These are phyloP conservation scores for Drosophila atripex DNA, from an alignment of 2,888 invertebrate species.

Conservation along the genomic window DNA sequence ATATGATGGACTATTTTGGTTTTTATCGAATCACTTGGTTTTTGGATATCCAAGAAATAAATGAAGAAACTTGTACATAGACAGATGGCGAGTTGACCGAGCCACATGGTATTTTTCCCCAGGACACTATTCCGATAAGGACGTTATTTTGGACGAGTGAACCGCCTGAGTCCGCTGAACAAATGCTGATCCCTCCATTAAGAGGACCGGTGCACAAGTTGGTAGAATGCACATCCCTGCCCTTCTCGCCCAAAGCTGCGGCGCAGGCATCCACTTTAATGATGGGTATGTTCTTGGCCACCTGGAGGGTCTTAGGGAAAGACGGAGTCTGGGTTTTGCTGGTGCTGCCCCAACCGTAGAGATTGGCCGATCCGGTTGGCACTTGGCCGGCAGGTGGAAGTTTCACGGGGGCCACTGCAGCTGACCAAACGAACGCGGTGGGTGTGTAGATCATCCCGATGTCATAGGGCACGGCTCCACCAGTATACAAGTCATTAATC, in stretches of 20 bases:
- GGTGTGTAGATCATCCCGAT: conserved; percentile 80
- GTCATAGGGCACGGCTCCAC: conserved; percentile 80
- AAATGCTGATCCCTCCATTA: conserved; percentile 77
- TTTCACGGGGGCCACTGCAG: conserved; percentile 71
- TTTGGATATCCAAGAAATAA: conserved; percentile 81
- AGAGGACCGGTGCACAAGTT: conserved; percentile 81
- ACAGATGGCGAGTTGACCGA: conserved; percentile 83
- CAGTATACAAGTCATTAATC: conserved; percentile 76
- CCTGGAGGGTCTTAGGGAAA: conserved; percentile 75
- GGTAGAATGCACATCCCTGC: conserved; percentile 70
- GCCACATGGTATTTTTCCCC: conserved; percentile 84
- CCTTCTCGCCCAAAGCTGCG: conserved; percentile 67
- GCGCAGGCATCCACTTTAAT: conserved; percentile 68
- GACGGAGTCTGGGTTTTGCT: conserved; percentile 66
- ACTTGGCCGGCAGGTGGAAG: conserved; percentile 63
- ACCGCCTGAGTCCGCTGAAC: conserved; percentile 82
- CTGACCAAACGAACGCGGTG: conserved; percentile 73
- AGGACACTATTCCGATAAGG: conserved; percentile 84
- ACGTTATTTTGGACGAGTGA: conserved; percentile 74
- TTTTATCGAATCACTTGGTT: conserved; percentile 53
- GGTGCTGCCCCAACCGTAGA: conserved; percentile 82
- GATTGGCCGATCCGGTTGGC: conserved; percentile 69
- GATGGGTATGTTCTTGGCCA: conserved; percentile 72
- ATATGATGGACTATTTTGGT: neutral
- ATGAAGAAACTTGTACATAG: conserved; percentile 84